These are phyloP conservation scores for Remorina albescens DNA, from an alignment of 2,797 vertebrate genomes.

Conservation along the genomic window DNA sequence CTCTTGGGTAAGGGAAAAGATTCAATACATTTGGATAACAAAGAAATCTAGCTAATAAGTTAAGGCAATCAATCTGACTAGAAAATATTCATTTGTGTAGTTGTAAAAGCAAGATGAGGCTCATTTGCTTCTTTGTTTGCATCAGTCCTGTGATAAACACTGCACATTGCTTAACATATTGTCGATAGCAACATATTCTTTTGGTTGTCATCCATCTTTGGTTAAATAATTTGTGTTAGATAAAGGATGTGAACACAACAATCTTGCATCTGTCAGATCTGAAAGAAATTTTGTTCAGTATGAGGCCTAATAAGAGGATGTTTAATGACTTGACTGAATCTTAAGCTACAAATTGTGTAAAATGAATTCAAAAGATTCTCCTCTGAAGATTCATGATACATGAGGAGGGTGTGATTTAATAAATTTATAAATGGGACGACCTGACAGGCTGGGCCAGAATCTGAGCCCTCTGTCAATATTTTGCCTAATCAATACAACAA, in stretches of 20 bases:
- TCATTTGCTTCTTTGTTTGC: background rate
- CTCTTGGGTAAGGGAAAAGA: background rate
- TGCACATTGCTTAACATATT: constrained; percentile 2
- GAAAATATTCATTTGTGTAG: constrained; percentile 16
- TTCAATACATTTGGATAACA: background rate
- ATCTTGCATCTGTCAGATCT: constrained; percentile 8
- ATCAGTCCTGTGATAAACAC: background rate
- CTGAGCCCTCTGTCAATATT: constrained; percentile 28
- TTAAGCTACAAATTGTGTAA: constrained; percentile 20
- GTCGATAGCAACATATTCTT: constrained; percentile 26
- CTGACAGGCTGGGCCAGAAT: constrained; percentile 13
- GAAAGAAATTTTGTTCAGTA: constrained; percentile 9
- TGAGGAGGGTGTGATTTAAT: constrained; percentile 23
- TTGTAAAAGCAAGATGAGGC: background rate
- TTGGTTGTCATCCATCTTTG: constrained; percentile 33
- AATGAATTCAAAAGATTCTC: constrained; percentile 20
- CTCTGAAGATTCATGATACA: constrained; percentile 15
- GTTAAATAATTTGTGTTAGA: constrained; percentile 30
- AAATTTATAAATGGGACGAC: constrained; percentile 38
- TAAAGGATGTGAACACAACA: constrained; percentile 25
- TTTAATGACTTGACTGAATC: constrained; percentile 34
- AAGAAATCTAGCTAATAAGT: background rate
- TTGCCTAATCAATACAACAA: constrained; percentile 31
- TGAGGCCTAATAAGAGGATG: background rate
- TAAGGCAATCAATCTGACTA: background rate